Evolutionary conservation across 2,797 vertebrate species (phyloP).

Genomic region (Avahi laniger): DNA sequence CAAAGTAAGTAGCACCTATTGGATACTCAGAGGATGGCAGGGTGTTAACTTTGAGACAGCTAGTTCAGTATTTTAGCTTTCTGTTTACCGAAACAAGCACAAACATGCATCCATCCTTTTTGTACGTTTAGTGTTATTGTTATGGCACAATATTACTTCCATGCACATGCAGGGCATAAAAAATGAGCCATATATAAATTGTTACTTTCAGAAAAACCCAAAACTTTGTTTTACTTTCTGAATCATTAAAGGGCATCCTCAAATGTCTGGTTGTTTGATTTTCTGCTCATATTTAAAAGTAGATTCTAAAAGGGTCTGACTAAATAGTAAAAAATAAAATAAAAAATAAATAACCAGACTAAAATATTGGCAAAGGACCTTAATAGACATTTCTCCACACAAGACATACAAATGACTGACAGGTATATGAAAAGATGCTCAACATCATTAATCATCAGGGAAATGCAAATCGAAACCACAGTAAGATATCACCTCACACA

Average conservation of each 20-base stretch:
- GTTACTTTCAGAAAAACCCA: background rate
- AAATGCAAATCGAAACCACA: background rate
- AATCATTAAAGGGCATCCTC: background rate
- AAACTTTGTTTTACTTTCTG: background rate
- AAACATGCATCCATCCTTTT: accelerated
- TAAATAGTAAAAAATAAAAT: background rate
- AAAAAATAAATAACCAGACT: background rate
- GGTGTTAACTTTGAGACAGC: background rate
- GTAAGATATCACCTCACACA: background rate
- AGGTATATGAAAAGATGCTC: background rate
- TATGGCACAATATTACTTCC: background rate
- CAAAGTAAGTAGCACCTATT: background rate
- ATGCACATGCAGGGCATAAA: background rate
- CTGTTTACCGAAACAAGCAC: background rate
- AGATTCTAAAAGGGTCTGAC: background rate
- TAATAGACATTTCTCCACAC: background rate
- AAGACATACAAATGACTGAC: background rate
- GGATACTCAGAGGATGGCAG: background rate
- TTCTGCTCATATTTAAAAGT: background rate
- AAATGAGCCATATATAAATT: background rate
- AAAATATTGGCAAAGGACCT: background rate
- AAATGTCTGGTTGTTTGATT: background rate
- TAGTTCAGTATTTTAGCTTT: background rate
- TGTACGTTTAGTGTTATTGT: background rate
- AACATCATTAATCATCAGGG: background rate